A percentile compares a stretch with the other conserved stretches of the same genome.
Evolutionary conservation across 92 coral and sea anemone genomes (phyloP).

Genomic region (Palythoa grandis): DNA sequence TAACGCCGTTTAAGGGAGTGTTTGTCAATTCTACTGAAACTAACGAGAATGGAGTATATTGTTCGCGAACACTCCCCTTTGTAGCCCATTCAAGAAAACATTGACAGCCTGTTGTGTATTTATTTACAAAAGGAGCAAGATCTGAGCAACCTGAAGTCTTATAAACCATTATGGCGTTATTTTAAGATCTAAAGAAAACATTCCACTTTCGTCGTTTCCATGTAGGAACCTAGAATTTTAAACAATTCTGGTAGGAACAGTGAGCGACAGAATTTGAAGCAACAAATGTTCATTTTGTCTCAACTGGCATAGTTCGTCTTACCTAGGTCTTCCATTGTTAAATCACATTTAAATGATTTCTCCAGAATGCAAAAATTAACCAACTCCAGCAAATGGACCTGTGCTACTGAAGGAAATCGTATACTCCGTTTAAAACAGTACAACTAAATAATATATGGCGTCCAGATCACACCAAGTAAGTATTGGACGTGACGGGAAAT

Average conservation of each 20-base stretch:
- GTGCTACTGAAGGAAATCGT: background rate
- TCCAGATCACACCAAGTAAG: conserved; percentile 17
- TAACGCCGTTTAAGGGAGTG: conserved; percentile 13
- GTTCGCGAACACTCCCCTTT: conserved; percentile 42
- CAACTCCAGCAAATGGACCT: background rate
- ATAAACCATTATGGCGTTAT: conserved; percentile 41
- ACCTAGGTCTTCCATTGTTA: conserved; percentile 83
- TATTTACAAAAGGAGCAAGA: conserved; percentile 42
- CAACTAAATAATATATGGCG: background rate
- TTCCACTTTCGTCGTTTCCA: conserved; percentile 16
- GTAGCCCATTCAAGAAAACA: background rate
- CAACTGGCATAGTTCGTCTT: conserved; percentile 14
- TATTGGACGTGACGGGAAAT: conserved; percentile 43
- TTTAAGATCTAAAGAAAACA: conserved; percentile 41
- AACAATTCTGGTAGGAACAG: background rate
- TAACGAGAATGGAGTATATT: conserved; percentile 9
- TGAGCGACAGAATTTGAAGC: background rate
- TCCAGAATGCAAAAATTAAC: conserved; percentile 28
- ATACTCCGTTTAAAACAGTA: background rate
- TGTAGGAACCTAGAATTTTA: conserved; percentile 11
- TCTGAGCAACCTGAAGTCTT: conserved; percentile 34
- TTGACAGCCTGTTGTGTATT: conserved; percentile 38
- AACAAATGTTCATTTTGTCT: conserved; percentile 19
- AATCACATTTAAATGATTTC: conserved; percentile 42
- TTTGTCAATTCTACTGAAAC: conserved; percentile 11